Evolutionary conservation across 2,113 vertebrate species (phyloP).

Genomic region (Pygoscelis adeliae): DNA sequence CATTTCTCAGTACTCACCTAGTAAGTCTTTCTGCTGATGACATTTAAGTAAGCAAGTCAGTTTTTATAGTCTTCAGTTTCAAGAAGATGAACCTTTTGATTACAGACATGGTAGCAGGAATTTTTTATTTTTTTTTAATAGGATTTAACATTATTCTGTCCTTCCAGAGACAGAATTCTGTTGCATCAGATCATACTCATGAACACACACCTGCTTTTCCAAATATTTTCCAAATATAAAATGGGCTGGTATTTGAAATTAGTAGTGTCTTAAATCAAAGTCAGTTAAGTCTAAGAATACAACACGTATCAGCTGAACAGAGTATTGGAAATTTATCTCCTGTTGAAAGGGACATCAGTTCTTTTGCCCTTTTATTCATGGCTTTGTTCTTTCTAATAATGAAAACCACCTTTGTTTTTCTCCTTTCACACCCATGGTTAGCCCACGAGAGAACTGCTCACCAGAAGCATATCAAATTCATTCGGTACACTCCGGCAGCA

Average conservation of each 20-base stretch:
- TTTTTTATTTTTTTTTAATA: neutral
- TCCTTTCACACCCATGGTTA: neutral
- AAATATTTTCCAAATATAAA: neutral
- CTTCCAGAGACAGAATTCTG: neutral
- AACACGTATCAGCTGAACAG: neutral
- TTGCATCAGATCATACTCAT: neutral
- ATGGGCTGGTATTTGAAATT: neutral
- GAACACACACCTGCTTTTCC: neutral
- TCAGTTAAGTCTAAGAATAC: neutral
- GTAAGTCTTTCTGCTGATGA: neutral
- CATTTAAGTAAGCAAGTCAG: neutral
- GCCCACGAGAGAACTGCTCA: neutral
- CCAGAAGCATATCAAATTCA: neutral
- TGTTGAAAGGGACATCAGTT: neutral
- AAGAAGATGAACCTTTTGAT: neutral
- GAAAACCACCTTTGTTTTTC: neutral
- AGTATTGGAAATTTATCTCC: neutral
- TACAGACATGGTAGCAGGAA: neutral
- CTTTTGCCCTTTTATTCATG: neutral
- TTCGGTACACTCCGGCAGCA: neutral
- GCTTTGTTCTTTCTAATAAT: constrained; percentile 1
- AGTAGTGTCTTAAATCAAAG: neutral
- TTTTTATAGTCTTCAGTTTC: neutral
- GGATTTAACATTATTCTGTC: neutral
- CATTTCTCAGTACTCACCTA: neutral